These are phyloP conservation scores for Allobates femoralis DNA, from an alignment of 2,797 vertebrate genomes.

Conservation along the genomic window DNA sequence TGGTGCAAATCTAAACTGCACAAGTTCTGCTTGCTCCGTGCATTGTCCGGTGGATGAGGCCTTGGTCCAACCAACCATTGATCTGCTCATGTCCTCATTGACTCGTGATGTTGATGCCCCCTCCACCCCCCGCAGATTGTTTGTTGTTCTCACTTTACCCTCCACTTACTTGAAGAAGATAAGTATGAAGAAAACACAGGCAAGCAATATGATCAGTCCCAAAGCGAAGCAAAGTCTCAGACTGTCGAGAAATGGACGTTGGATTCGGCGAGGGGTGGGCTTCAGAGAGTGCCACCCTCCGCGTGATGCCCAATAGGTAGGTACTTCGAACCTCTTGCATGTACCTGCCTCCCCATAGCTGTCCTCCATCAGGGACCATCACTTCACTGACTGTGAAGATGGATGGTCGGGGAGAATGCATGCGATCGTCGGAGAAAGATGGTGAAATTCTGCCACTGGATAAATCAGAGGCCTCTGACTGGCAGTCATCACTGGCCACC, in stretches of 20 bases:
- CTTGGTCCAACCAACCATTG: neutral
- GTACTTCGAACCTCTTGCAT: slow-evolving; percentile 55
- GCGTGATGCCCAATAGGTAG: slow-evolving; percentile 67
- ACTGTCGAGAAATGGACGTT: slow-evolving; percentile 67
- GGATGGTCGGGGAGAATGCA: neutral
- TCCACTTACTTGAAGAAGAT: slow-evolving; percentile 69
- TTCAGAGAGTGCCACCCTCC: slow-evolving; percentile 62
- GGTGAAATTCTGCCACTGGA: neutral
- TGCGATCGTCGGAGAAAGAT: neutral
- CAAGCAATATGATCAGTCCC: slow-evolving; percentile 69
- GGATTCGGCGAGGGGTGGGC: slow-evolving; percentile 61
- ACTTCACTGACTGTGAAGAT: slow-evolving; percentile 66
- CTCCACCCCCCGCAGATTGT: neutral
- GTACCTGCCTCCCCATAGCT: slow-evolving; percentile 36
- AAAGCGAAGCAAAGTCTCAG: slow-evolving; percentile 70
- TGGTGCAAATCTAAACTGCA: neutral
- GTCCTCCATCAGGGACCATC: slow-evolving; percentile 55
- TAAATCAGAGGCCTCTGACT: fast-evolving
- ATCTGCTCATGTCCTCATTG: neutral
- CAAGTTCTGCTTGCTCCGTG: no score
- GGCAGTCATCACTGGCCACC: fast-evolving
- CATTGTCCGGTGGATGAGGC: neutral
- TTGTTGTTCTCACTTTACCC: neutral
- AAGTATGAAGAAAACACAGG: slow-evolving; percentile 70
- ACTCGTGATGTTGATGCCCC: neutral